Conservation (phyloP, 2,113 vertebrate genomes). For the Myotis lucifugus region DNA sequence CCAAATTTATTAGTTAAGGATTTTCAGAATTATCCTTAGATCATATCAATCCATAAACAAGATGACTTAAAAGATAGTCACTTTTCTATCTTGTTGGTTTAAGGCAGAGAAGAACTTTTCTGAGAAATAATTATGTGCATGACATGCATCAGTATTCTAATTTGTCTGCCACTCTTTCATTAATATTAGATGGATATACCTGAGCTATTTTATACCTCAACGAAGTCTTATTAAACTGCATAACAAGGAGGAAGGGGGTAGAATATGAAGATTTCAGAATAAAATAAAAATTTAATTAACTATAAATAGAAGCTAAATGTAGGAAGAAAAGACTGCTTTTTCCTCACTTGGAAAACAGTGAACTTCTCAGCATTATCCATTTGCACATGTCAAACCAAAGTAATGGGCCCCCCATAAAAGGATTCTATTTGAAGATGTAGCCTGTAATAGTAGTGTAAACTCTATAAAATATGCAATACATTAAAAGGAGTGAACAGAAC, state of each 20-base stretch:
- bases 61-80: neutral
- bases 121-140: neutral
- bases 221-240: neutral
- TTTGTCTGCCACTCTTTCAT: neutral
- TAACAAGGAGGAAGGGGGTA: neutral
- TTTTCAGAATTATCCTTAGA: neutral
- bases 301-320: neutral
- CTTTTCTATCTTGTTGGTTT: neutral
- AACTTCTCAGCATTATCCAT: neutral
- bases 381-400: constrained; percentile 3
- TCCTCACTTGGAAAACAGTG: neutral
- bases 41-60: neutral
- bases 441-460: neutral
- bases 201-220: neutral
- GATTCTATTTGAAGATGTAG: neutral
- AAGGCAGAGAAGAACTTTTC: neutral
- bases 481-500: neutral
- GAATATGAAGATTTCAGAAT: constrained; percentile 9
- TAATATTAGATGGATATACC: neutral
- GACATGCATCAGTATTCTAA: neutral
- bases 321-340: neutral
- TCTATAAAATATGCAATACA: neutral
- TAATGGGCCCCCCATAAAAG: neutral
- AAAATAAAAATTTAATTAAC: neutral
- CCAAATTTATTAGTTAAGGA: neutral